These are phyloP conservation scores for Scarus forsteni DNA, from an alignment of 2,797 vertebrate genomes.

Conservation along the genomic window DNA sequence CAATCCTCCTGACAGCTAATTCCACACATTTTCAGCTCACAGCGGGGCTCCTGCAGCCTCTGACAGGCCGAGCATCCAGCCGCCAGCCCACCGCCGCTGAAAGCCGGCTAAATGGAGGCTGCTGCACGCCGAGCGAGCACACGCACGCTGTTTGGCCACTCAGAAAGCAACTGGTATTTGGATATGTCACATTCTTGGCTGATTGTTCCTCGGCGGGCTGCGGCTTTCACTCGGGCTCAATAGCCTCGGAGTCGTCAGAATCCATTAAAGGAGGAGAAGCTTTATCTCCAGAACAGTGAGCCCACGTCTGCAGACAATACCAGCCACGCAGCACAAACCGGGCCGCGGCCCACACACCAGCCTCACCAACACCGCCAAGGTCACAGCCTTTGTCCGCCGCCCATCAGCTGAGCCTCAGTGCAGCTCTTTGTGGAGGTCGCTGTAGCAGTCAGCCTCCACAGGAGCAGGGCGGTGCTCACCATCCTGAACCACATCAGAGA, in stretches of 20 bases:
- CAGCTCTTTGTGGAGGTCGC: conserved; percentile 10
- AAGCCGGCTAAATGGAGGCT: conserved; percentile 25
- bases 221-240: conserved; percentile 62
- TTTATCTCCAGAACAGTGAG: conserved; percentile 60
- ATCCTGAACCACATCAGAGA: no score
- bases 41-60: background rate
- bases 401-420: conserved; percentile 11
- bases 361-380: conserved; percentile 68
- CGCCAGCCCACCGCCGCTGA: conserved; percentile 19
- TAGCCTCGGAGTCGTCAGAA: conserved; percentile 59
- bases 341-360: conserved; percentile 37
- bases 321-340: conserved; percentile 50
- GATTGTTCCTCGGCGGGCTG: conserved; percentile 65
- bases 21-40: conserved; percentile 11
- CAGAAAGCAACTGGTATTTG: conserved; percentile 59
- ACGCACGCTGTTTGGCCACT: conserved; percentile 47
- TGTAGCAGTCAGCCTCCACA: no score
- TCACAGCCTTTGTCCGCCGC: conserved; percentile 58
- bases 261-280: conserved; percentile 66
- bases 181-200: conserved; percentile 64
- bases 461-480: no score
- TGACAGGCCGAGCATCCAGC: background rate
- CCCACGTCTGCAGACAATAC: conserved; percentile 58
- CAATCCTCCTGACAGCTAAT: conserved; percentile 6
- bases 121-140: conserved; percentile 29